A percentile compares a stretch with the other conserved stretches of the same genome.
Evolutionary conservation across 2,888 invertebrate species (phyloP).

Genomic region (Phytoseiulus persimilis): DNA sequence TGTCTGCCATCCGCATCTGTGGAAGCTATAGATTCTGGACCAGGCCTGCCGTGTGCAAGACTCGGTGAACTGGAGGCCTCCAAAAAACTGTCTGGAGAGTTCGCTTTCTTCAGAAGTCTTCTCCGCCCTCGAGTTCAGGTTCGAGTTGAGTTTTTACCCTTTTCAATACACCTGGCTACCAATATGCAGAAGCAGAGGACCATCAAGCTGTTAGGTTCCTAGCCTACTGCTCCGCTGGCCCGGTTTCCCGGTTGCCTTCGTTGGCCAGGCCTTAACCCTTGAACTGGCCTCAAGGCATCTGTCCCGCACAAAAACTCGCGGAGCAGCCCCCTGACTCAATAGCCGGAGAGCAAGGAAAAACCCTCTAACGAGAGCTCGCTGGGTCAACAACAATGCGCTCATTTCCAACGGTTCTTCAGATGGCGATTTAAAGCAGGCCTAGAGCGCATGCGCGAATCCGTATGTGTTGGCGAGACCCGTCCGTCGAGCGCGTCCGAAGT

Average conservation of each 20-base stretch:
- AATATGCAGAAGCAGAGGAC: background rate
- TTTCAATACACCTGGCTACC: background rate
- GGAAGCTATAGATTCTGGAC: background rate
- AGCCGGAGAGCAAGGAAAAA: background rate
- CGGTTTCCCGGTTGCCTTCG: background rate
- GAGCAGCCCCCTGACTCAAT: background rate
- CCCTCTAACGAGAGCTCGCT: background rate
- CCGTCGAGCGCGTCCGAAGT: background rate
- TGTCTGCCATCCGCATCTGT: background rate
- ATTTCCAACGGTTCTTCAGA: background rate
- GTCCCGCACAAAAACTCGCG: background rate
- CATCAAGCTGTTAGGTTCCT: too few species aligned
- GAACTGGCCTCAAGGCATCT: slow-evolving; percentile 5
- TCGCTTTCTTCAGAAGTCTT: background rate
- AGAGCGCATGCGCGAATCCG: background rate
- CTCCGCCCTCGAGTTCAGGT: background rate
- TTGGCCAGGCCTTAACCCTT: background rate
- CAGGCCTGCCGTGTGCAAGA: background rate
- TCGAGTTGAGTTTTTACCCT: background rate
- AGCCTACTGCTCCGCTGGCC: background rate
- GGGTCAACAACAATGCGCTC: background rate
- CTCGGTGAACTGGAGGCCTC: background rate
- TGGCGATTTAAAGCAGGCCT: background rate
- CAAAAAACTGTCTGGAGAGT: background rate
- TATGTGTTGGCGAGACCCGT: background rate